These are phyloP conservation scores for Apis florea DNA, from an alignment of 1,140 invertebrate genomes.

Conservation along the genomic window DNA sequence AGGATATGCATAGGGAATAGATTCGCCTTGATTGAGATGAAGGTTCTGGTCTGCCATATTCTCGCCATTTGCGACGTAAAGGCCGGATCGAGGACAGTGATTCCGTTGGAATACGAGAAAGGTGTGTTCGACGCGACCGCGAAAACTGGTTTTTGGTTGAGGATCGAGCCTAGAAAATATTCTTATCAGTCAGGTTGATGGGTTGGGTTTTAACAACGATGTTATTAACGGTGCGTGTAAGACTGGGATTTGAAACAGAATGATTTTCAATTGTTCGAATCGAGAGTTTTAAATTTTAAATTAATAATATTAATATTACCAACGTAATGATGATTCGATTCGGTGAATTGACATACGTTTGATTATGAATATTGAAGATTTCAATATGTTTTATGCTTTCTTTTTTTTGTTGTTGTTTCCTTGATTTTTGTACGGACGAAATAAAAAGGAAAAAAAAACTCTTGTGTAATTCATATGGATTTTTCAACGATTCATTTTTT, in stretches of 20 bases:
- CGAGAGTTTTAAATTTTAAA: not conserved
- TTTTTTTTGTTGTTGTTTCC: too few relatives aligned
- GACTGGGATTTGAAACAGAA: not conserved
- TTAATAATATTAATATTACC: not conserved
- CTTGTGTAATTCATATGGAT: too few relatives aligned
- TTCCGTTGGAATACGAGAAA: conserved; percentile 25
- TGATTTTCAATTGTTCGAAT: too few relatives aligned
- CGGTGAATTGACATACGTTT: too few relatives aligned
- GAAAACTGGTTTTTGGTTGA: conserved; percentile 43
- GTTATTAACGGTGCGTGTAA: not conserved
- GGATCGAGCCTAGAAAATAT: conserved; percentile 37
- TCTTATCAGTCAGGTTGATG: not conserved
- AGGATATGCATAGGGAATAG: conserved; percentile 71
- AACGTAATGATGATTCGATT: too few relatives aligned
- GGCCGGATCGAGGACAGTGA: not conserved
- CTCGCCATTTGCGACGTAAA: conserved; percentile 27
- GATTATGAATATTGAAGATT: too few relatives aligned
- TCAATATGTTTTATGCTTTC: too few relatives aligned
- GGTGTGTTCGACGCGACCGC: not conserved
- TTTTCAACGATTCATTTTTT: too few relatives aligned
- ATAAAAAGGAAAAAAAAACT: too few relatives aligned
- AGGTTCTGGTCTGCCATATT: conserved; percentile 42
- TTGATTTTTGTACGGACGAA: too few relatives aligned
- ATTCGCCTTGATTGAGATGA: conserved; percentile 54
- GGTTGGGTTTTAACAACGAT: too few relatives aligned